Evolutionary conservation across 1,140 invertebrate species (phyloP).

Genomic region (Bombus soroeensis): DNA sequence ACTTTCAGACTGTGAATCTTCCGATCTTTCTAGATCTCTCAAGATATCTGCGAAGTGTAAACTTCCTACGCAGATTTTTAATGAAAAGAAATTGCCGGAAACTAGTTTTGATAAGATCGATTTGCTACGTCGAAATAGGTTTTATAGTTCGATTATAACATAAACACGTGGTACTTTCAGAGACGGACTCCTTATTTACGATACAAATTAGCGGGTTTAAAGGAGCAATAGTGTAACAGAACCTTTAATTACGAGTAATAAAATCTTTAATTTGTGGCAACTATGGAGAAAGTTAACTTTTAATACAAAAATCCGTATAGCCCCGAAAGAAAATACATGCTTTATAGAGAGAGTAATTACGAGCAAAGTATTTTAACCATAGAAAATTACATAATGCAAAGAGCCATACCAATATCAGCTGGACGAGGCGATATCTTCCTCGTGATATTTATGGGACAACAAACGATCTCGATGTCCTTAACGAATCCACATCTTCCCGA

Average conservation of each 20-base stretch:
- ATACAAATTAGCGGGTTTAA: too few relatives aligned
- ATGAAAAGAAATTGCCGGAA: background rate
- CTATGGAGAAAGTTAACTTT: background rate
- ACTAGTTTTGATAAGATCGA: background rate
- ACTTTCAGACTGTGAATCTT: background rate
- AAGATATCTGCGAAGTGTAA: background rate
- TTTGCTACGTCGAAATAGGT: too few relatives aligned
- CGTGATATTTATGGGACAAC: slow-evolving; percentile 66
- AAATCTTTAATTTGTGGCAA: too few relatives aligned
- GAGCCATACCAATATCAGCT: slow-evolving; percentile 47
- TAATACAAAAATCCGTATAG: background rate
- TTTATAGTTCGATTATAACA: too few relatives aligned
- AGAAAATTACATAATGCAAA: background rate
- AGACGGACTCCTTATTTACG: too few relatives aligned
- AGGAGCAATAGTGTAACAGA: too few relatives aligned
- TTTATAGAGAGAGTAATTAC: background rate
- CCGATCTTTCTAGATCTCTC: background rate
- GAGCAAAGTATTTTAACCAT: background rate
- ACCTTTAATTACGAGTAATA: too few relatives aligned
- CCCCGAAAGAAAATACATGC: too few relatives aligned
- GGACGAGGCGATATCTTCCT: slow-evolving; percentile 18
- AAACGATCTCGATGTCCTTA: slow-evolving; percentile 73
- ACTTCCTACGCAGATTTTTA: background rate
- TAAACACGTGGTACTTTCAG: too few relatives aligned
- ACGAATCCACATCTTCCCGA: slow-evolving; percentile 73